Evolutionary conservation across 2,888 invertebrate genomes (phyloP), one percentile per base, ranked within the genome.

Genomic region (Baronia brevicornis): DNA sequence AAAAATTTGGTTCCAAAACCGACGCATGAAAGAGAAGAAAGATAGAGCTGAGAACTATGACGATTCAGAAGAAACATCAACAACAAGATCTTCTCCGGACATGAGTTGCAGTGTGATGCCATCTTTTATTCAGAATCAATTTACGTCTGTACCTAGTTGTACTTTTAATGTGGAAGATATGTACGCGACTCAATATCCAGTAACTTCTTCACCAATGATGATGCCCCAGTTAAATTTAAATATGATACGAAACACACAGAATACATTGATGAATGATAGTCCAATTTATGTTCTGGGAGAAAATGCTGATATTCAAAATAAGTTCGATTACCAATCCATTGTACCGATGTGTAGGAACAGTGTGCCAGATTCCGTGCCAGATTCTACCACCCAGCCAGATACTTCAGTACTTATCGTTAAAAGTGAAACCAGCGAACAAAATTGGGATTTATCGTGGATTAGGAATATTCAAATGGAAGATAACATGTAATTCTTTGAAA

Each of bases 1-100:
- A 26, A 94, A 94, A 62, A 92, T 93, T 19, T 94, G 93, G 93
- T 94, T 94, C 60, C 93, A 94, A 55, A 93, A 93, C 58, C 80
- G 92, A 0, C 74, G 93, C 1, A 94, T 93, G 93, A 91, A 91
- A 43, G 84, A 77, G 51, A 91, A 91, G 58, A 91, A 90, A 52
- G 89, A 89, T 38, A 72, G 72, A 19, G 51, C 60, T 2, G 75
- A 74, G 31, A 48, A 46, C 35, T 32, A 55, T 1, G 69, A 70
- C 31, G 65, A 66, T 12, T 49, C 47, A 0, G 68, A 71, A 38
- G 70, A 67, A 17, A 51, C 60, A 0, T 63, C 52, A 12, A 67
- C 61, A 4, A 61, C 61, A 1, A 63, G 58, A 28, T 56, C 60
- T 2, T 57, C 60, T 0, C 48, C 60, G 1, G 67, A 66, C 14